Percentiles rank a stretch among this genome's conserved stretches.
phyloP scores from a whole-genome alignment of 2,113 vertebrate genomes.

The Pampusana beccarii region DNA sequence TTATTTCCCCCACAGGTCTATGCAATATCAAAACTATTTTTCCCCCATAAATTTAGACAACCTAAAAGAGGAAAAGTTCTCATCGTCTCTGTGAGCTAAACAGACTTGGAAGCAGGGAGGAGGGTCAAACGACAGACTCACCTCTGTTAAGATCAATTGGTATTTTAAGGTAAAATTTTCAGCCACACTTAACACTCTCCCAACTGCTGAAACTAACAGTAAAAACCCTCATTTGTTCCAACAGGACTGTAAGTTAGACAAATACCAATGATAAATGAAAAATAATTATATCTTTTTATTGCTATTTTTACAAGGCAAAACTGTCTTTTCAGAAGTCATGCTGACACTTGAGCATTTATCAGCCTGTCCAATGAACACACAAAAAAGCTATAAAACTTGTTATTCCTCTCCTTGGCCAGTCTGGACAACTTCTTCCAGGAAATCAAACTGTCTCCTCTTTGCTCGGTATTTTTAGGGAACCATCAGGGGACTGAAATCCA shows the following conservation, averaged over 20 bases:
- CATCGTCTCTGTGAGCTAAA: not conserved
- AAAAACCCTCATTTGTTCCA: not conserved
- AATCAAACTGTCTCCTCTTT: not conserved
- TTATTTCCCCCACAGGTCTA: constrained; percentile 13
- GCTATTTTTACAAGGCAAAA: constrained; percentile 20
- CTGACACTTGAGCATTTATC: not conserved
- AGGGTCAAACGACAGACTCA: not conserved
- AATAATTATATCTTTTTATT: not conserved
- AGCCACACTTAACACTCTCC: not conserved
- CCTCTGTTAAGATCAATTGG: not conserved
- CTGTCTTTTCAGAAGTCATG: constrained; percentile 15
- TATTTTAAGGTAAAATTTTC: not conserved
- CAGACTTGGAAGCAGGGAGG: not conserved
- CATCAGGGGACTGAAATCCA: not conserved
- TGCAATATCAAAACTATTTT: constrained; percentile 22
- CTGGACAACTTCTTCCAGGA: constrained; percentile 11
- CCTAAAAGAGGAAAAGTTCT: constrained; percentile 5
- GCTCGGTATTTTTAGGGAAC: not conserved
- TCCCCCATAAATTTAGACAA: constrained; percentile 23
- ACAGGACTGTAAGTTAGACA: not conserved
- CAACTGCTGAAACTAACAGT: not conserved
- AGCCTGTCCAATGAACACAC: constrained; percentile 3
- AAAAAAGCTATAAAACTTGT: not conserved
- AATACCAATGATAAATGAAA: not conserved
- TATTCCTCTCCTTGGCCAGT: not conserved